Evolutionary conservation across 2,888 invertebrate genomes (phyloP).

Genomic region (Chymomyza caudatula): DNA sequence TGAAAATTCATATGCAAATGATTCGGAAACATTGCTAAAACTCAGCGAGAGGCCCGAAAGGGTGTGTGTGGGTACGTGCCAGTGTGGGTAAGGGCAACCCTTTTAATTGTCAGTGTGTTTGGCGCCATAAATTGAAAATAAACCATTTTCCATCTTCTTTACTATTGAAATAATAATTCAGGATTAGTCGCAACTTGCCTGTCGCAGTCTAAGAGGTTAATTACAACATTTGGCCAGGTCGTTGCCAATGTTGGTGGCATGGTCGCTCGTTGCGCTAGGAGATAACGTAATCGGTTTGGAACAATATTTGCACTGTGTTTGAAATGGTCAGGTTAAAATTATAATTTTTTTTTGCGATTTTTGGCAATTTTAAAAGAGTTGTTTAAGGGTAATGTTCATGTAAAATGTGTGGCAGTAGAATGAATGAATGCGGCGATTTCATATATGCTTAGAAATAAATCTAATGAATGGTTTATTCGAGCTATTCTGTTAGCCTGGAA

Average conservation of each 20-base stretch:
- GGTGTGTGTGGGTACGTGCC: neutral
- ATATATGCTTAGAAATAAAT: neutral
- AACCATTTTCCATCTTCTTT: conserved; percentile 55
- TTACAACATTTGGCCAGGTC: conserved; percentile 74
- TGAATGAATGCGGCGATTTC: too few species aligned
- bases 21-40: conserved; percentile 49
- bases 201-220: conserved; percentile 53
- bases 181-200: conserved; percentile 59
- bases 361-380: neutral
- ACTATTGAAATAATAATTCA: conserved; percentile 65
- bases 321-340: neutral
- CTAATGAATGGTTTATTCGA: too few species aligned
- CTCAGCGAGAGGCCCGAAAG: neutral
- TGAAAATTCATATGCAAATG: conserved; percentile 69
- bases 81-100: conserved; percentile 31
- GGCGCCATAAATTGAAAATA: conserved; percentile 64
- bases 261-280: conserved; percentile 57
- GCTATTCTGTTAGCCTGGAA: too few species aligned
- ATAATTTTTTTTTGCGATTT: neutral
- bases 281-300: conserved; percentile 68
- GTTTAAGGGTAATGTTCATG: too few species aligned
- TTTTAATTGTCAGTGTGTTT: conserved; percentile 35
- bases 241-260: conserved; percentile 38
- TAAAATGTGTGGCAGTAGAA: too few species aligned
- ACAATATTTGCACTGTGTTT: conserved; percentile 39